Base-by-base conservation (phyloP, 2,113 vertebrate species). In the Stomatorhinus ivindoensis region DNA sequence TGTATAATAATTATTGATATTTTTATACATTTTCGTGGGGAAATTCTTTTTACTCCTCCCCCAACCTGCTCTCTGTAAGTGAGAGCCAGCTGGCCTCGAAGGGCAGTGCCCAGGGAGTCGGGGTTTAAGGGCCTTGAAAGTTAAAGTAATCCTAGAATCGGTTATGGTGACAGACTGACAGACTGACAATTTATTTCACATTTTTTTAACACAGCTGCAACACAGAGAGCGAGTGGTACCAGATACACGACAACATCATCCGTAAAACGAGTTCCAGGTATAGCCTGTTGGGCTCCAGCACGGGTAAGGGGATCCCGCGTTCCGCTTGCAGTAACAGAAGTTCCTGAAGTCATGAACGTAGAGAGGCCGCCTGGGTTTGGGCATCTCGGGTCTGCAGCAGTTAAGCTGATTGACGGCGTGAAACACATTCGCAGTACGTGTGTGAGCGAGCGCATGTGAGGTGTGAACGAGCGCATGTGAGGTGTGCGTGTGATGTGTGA, bases 171-270 rank as follows among this genome's bases (percentile, higher is more conserved):
- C 15, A 13, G 11, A 39, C 31, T 35, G 69, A 76, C 15, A 13
- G 11, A 39, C 31, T 76, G 35, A 15, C 31, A 6, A 19, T 76
- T 27, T n/a, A 61, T 61, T 61, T 61, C 2, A n/a, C 58, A 2
- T 65, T 27, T 69, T 65, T 84, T 47, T 76, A n/a, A 92, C 55
- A 2, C 91, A 99, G 98, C 94, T 99, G 98, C 92, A 99, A 98
- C 94, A 98, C 98, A 5, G 98, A 99, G 93, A 99, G 97, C 13
- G 98, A 99, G 86, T 99, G 98, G 98, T 95, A 97, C 94, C 98
- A 99, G 93, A 99, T 98, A 91, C 98, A 99, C 0, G 98, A 99
- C 93, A 99, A 98, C 93, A 98, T 99, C 91, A 99, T 99, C 92
- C 98, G 97, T 92, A 99, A 99, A 92, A 95, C 97, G 47, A 99